phyloP scores from a whole-genome alignment of 2,797 vertebrate species.

The Sebastes wilsoni region DNA sequence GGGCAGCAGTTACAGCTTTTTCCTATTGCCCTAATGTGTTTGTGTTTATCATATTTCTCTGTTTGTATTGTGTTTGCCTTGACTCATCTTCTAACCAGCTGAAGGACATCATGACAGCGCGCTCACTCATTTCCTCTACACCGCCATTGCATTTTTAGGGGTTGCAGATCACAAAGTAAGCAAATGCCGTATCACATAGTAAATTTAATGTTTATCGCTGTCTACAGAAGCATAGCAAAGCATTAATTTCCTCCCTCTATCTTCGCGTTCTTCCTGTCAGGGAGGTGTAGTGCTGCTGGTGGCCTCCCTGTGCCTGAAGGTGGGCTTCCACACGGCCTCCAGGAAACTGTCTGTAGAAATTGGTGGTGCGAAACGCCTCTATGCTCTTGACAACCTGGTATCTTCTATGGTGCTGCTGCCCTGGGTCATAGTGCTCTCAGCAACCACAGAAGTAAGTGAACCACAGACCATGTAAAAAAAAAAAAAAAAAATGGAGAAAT shows the following conservation, averaged over 20 bases:
- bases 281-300: slow-evolving; percentile 96
- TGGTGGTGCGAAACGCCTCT: slow-evolving; percentile 94
- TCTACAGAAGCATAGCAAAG: not conserved
- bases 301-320: slow-evolving; percentile 91
- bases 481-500: too few relatives aligned
- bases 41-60: not conserved
- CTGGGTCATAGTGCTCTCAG: slow-evolving; percentile 93
- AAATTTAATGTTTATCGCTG: not conserved
- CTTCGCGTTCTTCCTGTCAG: slow-evolving; percentile 65
- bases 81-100: slow-evolving; percentile 78
- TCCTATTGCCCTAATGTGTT: not conserved
- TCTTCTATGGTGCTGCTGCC: slow-evolving; percentile 91
- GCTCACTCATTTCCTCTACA: slow-evolving; percentile 95
- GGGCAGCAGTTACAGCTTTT: not conserved
- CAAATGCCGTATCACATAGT: not conserved
- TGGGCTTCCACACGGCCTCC: slow-evolving; percentile 93
- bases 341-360: slow-evolving; percentile 94
- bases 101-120: slow-evolving; percentile 98
- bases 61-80: slow-evolving; percentile 44
- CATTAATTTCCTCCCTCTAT: not conserved
- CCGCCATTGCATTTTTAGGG: slow-evolving; percentile 92
- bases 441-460: slow-evolving; percentile 90
- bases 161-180: slow-evolving; percentile 97
- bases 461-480: not conserved
- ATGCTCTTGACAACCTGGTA: slow-evolving; percentile 93